Percentiles rank a stretch among this genome's conserved stretches.
phyloP scores from a whole-genome alignment of 2,888 invertebrate species.

The Pollenia griseotomentosa region DNA sequence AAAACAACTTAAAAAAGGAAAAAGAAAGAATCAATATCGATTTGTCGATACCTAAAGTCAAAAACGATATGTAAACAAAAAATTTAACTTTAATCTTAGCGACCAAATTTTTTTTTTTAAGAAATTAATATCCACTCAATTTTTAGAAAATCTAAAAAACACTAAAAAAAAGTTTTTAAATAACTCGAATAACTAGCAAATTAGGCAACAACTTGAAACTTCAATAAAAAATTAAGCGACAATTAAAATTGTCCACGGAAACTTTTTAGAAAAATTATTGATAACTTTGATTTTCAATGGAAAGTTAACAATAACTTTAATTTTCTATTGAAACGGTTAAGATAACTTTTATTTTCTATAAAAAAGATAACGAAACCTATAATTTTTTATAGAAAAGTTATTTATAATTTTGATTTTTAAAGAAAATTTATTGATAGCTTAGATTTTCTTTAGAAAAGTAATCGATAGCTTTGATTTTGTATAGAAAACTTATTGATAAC shows the following conservation, averaged over 20 bases:
- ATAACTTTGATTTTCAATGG: not conserved
- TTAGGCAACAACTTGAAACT: not conserved
- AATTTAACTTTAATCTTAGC: not conserved
- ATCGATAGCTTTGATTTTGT: not conserved
- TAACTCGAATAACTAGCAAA: not conserved
- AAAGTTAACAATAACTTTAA: not conserved
- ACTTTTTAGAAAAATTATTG: not conserved
- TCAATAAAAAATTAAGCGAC: not conserved
- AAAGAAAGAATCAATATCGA: too few species aligned
- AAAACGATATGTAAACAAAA: too few species aligned
- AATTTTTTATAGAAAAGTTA: not conserved
- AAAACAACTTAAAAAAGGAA: too few species aligned
- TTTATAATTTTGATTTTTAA: not conserved
- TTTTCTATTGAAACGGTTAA: not conserved
- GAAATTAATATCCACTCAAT: too few species aligned
- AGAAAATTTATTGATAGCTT: not conserved
- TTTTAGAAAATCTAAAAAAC: too few species aligned
- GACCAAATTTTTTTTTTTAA: not conserved
- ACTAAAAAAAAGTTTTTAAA: too few species aligned
- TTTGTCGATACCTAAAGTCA: too few species aligned
- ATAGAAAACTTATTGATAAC: too few species aligned
- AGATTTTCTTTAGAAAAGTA: not conserved
- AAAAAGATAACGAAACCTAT: not conserved
- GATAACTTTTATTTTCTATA: not conserved
- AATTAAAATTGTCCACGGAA: not conserved